phyloP scores from a whole-genome alignment of 2,113 vertebrate species.

The Zosterops japonicus region DNA sequence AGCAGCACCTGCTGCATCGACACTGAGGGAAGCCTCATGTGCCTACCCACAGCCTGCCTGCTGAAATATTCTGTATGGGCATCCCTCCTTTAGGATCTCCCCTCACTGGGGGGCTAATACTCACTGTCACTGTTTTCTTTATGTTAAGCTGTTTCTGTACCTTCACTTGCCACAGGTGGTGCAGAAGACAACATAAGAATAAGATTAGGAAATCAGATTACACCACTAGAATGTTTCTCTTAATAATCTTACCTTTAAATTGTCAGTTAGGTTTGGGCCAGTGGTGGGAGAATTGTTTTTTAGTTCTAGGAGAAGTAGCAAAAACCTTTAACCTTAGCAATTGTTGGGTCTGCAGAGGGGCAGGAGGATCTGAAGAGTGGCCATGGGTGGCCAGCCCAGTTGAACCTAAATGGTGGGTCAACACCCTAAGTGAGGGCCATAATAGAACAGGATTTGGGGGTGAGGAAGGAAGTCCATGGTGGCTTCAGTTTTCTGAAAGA shows the following conservation, averaged over 20 bases:
- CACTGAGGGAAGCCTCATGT: background rate
- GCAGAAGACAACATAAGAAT: background rate
- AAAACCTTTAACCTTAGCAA: background rate
- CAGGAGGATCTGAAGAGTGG: background rate
- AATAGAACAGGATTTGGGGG: background rate
- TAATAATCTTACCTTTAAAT: background rate
- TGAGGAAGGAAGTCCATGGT: background rate
- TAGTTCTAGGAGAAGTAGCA: background rate
- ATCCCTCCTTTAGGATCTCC: background rate
- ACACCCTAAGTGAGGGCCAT: background rate
- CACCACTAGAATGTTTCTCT: background rate
- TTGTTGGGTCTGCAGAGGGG: background rate
- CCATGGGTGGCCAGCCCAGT: background rate
- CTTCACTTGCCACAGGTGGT: background rate
- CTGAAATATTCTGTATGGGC: background rate
- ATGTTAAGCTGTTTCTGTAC: background rate
- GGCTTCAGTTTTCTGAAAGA: background rate
- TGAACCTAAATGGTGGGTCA: background rate
- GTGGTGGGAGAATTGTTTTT: background rate
- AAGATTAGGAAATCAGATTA: background rate
- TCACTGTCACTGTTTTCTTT: background rate
- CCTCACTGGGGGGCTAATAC: background rate
- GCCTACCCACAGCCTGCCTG: background rate
- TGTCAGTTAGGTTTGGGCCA: background rate
- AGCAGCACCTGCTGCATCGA: background rate